Conservation (phyloP, 2,113 vertebrate species). For the Rhinichthys klamathensis region DNA sequence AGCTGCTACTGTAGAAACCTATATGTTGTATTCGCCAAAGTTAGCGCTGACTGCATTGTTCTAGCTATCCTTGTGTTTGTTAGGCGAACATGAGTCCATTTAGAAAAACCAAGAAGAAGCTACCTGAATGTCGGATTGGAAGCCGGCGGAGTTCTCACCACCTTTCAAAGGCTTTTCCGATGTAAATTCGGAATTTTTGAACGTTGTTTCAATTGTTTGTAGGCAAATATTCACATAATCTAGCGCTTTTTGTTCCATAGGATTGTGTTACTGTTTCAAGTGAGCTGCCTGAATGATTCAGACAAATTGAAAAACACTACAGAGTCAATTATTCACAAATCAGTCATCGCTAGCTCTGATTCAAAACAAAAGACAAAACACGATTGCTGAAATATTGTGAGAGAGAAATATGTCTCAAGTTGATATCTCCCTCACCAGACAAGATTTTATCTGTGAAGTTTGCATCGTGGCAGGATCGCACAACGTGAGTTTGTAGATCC, state of each 20-base stretch:
- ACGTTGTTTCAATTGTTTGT: neutral
- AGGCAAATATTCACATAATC: neutral
- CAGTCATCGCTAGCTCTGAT: neutral
- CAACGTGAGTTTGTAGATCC: slow-evolving; percentile 7
- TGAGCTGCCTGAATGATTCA: too few relatives aligned
- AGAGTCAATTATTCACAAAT: neutral
- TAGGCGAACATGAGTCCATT: too few relatives aligned
- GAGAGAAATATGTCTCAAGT: neutral
- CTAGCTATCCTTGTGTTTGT: too few relatives aligned
- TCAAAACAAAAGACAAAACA: neutral
- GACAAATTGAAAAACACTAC: neutral
- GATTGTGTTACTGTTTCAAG: too few relatives aligned
- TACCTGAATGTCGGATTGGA: too few relatives aligned
- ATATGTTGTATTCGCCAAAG: too few relatives aligned
- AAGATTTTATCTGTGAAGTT: neutral
- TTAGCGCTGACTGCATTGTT: too few relatives aligned
- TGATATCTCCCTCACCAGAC: neutral
- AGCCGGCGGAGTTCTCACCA: too few relatives aligned
- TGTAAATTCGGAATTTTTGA: neutral
- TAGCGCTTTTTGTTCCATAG: neutral
- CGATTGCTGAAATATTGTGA: neutral
- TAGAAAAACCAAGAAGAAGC: too few relatives aligned
- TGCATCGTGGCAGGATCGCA: neutral
- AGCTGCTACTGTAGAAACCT: too few relatives aligned
- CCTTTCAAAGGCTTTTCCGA: too few relatives aligned